Evolutionary conservation across 2,113 vertebrate species (phyloP).

Genomic region (Seriola dumerili): DNA sequence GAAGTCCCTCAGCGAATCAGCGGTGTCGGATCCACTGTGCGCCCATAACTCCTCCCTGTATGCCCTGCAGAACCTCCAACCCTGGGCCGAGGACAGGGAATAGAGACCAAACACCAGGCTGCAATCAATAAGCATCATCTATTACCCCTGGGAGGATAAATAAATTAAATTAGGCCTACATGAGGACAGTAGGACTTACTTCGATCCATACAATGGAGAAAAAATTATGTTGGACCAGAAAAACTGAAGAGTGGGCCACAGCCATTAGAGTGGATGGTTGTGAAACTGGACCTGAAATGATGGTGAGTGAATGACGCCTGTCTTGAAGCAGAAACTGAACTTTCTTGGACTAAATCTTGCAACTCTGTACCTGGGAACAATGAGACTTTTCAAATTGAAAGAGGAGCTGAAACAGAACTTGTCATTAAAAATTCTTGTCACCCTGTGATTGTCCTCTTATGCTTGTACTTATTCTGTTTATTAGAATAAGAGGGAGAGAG

Average conservation of each 20-base stretch:
- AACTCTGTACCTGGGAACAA: constrained; percentile 6
- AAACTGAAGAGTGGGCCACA: constrained; percentile 39
- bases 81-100: constrained; percentile 95
- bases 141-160: constrained; percentile 48
- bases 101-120: constrained; percentile 71
- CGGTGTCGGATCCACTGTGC: constrained; percentile 93
- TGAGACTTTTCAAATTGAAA: constrained; percentile 37
- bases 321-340: constrained; percentile 30
- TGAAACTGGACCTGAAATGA: constrained; percentile 50
- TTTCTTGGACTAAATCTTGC: constrained; percentile 53
- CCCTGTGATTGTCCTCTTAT: constrained; percentile 39
- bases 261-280: constrained; percentile 28
- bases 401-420: constrained; percentile 37
- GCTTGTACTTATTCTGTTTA: constrained; percentile 59
- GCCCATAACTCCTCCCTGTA: constrained; percentile 98
- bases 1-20: constrained; percentile 95
- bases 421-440: constrained; percentile 28
- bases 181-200: constrained; percentile 54
- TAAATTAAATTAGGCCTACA: constrained; percentile 44
- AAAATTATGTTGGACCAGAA: constrained; percentile 33
- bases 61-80: constrained; percentile 98
- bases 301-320: constrained; percentile 66
- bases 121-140: constrained; percentile 38
- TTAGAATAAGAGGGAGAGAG: constrained; percentile 44
- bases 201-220: constrained; percentile 43